These are phyloP conservation scores for Pocillopora grandis DNA, from an alignment of 92 coral and sea anemone genomes.

Conservation along the genomic window DNA sequence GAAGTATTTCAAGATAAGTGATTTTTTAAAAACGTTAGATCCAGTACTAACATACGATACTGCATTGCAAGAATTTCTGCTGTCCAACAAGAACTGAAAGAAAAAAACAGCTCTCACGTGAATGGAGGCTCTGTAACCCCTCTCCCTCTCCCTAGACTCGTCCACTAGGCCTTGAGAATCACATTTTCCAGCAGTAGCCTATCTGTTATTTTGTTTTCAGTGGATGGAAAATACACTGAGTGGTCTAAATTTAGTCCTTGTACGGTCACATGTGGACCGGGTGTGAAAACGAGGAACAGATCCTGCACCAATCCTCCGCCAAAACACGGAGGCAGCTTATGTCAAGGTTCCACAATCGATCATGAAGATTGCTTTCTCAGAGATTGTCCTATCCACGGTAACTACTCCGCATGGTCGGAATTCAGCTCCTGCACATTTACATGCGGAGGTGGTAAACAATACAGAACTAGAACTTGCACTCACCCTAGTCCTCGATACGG, in stretches of 20 bases:
- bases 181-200: constrained; percentile 2
- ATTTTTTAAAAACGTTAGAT: too few relatives aligned
- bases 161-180: too few relatives aligned
- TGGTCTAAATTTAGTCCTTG: constrained; percentile 84
- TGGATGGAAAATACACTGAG: constrained; percentile 70
- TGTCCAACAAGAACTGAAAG: too few relatives aligned
- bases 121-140: too few relatives aligned
- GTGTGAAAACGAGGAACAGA: constrained; percentile 57
- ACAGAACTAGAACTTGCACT: constrained; percentile 67
- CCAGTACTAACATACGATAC: too few relatives aligned
- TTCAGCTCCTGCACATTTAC: constrained; percentile 64
- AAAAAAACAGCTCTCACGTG: too few relatives aligned
- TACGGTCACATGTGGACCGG: constrained; percentile 72
- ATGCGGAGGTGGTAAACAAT: constrained; percentile 74
- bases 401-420: constrained; percentile 67
- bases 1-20: too few relatives aligned
- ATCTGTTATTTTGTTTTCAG: constrained; percentile 15
- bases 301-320: constrained; percentile 86
- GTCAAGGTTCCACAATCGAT: constrained; percentile 59
- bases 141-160: too few relatives aligned
- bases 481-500: constrained; percentile 67
- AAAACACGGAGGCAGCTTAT: constrained; percentile 75
- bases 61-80: too few relatives aligned
- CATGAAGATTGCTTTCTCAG: constrained; percentile 58
- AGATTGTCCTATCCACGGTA: constrained; percentile 75